phyloP scores from a whole-genome alignment of 2,797 vertebrate genomes.

The Eulemur coronatus region DNA sequence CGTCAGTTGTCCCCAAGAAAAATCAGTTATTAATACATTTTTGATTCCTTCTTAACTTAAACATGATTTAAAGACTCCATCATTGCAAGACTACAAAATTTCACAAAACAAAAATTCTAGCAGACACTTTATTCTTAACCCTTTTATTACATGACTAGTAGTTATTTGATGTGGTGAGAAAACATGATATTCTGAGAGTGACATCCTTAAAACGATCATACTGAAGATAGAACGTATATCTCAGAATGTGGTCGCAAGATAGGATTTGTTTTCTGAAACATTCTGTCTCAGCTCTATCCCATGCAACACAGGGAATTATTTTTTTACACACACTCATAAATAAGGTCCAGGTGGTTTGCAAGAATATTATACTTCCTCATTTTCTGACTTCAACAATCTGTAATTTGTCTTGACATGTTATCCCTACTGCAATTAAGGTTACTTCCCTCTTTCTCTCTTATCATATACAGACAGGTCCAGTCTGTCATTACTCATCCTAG shows the following conservation, averaged over 20 bases:
- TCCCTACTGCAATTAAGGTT: background rate
- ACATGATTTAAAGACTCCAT: background rate
- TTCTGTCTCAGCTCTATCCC: background rate
- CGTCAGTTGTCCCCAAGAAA: background rate
- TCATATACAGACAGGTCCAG: background rate
- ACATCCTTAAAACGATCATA: background rate
- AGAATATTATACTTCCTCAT: conserved; percentile 38
- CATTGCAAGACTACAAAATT: background rate
- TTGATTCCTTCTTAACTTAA: background rate
- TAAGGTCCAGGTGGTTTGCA: background rate
- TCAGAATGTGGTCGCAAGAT: background rate
- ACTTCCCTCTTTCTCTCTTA: conserved; percentile 1
- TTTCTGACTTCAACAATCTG: conserved; percentile 13
- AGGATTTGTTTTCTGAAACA: conserved; percentile 4
- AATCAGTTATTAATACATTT: background rate
- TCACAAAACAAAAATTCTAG: conserved; percentile 1
- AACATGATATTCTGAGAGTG: background rate
- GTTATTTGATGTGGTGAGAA: background rate
- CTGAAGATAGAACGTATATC: background rate
- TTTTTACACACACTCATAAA: background rate
- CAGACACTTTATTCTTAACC: background rate
- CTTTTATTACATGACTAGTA: background rate
- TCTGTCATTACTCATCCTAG: conserved; percentile 26
- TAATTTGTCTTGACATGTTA: conserved; percentile 47
- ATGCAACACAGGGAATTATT: background rate